Percentiles rank a stretch among this genome's conserved stretches.
Conservation (phyloP, 2,797 vertebrate genomes). For the Erethizon dorsatum region DNA sequence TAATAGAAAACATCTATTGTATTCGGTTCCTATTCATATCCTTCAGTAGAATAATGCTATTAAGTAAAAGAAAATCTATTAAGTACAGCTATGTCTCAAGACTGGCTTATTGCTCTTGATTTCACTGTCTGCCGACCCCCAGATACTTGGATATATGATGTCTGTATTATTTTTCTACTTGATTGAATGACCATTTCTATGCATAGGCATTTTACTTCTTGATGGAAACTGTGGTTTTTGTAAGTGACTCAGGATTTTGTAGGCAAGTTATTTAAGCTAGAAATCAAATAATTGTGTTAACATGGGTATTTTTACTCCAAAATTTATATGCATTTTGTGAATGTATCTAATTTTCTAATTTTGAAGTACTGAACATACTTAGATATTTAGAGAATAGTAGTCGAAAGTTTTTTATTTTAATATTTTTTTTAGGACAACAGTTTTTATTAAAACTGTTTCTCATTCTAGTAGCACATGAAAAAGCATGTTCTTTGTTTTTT, state of each 20-base stretch:
- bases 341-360: neutral
- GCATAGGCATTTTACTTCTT: slow-evolving; percentile 20
- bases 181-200: slow-evolving; percentile 29
- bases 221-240: neutral
- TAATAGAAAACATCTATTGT: slow-evolving; percentile 71
- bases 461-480: neutral
- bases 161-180: slow-evolving; percentile 65
- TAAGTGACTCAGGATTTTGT: slow-evolving; percentile 33
- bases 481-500: neutral
- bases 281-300: neutral
- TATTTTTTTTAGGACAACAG: neutral
- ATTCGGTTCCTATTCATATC: slow-evolving; percentile 55
- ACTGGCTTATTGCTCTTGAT: slow-evolving; percentile 58
- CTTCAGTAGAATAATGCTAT: slow-evolving; percentile 54
- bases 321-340: neutral
- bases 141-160: neutral
- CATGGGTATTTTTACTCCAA: neutral
- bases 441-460: slow-evolving; percentile 35
- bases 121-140: slow-evolving; percentile 44
- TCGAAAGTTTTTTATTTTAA: neutral
- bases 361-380: neutral
- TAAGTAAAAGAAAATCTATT: slow-evolving; percentile 73
- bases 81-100: slow-evolving; percentile 26
- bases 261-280: neutral
- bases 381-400: neutral